Base-by-base conservation (phyloP, 1,140 invertebrate genomes). In the Sycobia sp. region DNA sequence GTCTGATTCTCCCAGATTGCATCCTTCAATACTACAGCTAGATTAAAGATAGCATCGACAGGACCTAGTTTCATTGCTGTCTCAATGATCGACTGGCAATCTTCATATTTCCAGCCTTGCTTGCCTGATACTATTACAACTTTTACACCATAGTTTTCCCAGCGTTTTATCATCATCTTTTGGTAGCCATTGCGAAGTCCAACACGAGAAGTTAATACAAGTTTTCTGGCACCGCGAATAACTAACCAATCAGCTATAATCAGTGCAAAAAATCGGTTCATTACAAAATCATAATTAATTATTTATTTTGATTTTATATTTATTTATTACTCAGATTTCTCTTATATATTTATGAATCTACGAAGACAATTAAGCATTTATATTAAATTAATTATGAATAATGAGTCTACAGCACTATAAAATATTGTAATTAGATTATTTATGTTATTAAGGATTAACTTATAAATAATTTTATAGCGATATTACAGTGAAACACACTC, bases 21-120 rank as follows among this genome's bases (percentile, higher is more conserved):
- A 43, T 88, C 86, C 55, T 78, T 80, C 4, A 87, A 69, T 23
- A 89, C 85, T 60, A 88, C 88, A 8, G 91, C 91, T 16, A 93
- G 77, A 75, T 94, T 91, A 74, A 93, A 94, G 27, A 94, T 87
- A n/a, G 84, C 90, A 43, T 87, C 89, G 43, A 94, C 82, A 10
- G 87, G 87, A 2, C 85, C 90, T 2, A 89, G 68, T 61, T 81
- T 71, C 2, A 69, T 71, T 1, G 88, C 85, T 32, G 85, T 81
- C 53, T 84, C 76, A 3, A 93, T 54, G 18, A 93, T 79, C 3
- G 79, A 62, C 47, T 84, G 83, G 50, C 78, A 84, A 0, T 85
- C 84, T 13, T 82, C 64, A 54, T 71, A 70, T 2, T 77, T 83
- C 0, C 81, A 80, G 3, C 82, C 74, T 67, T 87, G 80, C 39